phyloP scores from a whole-genome alignment of 2,113 vertebrate genomes.

The Meles meles region DNA sequence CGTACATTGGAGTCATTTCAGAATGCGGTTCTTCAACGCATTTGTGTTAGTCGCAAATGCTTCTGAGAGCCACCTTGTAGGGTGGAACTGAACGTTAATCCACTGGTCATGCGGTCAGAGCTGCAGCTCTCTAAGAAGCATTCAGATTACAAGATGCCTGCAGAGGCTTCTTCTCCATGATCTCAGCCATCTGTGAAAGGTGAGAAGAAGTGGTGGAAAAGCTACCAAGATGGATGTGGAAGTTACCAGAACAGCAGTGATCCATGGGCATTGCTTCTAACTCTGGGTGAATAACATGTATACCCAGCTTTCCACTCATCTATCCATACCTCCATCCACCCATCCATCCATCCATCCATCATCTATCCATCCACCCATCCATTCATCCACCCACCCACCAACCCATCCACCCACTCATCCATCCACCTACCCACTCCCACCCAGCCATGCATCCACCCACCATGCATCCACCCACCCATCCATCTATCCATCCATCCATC shows the following conservation, averaged over 20 bases:
- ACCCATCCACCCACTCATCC: background rate
- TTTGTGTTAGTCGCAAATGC: background rate
- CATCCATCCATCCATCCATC: background rate
- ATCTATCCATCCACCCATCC: background rate
- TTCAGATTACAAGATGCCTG: background rate
- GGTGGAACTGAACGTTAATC: background rate
- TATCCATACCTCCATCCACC: background rate
- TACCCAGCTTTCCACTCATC: background rate
- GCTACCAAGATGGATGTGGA: background rate
- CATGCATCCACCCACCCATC: background rate
- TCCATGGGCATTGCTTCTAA: background rate
- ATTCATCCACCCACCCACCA: rapidly evolving
- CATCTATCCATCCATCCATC: background rate
- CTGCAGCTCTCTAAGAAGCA: background rate
- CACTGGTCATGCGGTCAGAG: background rate
- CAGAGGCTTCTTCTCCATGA: background rate
- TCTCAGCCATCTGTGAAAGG: background rate
- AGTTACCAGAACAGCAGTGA: background rate
- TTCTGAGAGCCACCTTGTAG: background rate
- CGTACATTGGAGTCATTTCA: background rate
- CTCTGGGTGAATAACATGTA: background rate
- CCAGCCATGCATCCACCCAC: background rate
- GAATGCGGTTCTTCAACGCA: background rate
- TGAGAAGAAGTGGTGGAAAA: background rate
- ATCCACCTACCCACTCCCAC: background rate